Conservation (phyloP, 2,113 vertebrate species). For the Esox niger region DNA sequence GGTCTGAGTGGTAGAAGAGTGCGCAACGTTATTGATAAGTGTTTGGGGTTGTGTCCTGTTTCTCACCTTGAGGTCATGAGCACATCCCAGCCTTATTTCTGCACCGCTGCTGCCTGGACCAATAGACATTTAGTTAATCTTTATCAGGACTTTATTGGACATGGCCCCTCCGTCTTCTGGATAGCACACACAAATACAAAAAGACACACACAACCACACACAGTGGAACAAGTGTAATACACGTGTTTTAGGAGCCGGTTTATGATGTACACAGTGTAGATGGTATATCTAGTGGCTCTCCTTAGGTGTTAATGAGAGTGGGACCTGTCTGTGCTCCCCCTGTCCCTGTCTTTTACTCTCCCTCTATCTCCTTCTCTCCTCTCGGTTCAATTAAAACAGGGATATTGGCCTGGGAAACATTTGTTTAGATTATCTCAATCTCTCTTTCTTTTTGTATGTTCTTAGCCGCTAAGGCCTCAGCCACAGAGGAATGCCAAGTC, state of each 20-base stretch:
- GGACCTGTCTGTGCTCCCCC: too few species aligned
- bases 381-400: too few species aligned
- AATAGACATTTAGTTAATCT: conserved; percentile 77
- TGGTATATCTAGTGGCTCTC: too few species aligned
- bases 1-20: not conserved
- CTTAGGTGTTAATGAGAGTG: too few species aligned
- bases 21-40: conserved; percentile 31
- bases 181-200: not conserved
- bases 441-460: not conserved
- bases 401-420: too few species aligned
- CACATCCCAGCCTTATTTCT: conserved; percentile 72
- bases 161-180: not conserved
- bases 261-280: not conserved
- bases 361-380: too few species aligned
- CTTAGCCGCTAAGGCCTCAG: too few species aligned
- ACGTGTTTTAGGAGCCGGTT: too few species aligned
- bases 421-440: too few species aligned
- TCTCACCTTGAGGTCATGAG: conserved; percentile 55
- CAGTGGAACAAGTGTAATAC: not conserved
- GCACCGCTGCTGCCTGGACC: conserved; percentile 56
- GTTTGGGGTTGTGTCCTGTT: conserved; percentile 75
- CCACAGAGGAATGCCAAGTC: too few species aligned
- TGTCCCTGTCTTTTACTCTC: too few species aligned
- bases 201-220: not conserved
- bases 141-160: conserved; percentile 69